Evolutionary conservation across 2,797 vertebrate genomes (phyloP).

Genomic region (Microchirus variegatus): DNA sequence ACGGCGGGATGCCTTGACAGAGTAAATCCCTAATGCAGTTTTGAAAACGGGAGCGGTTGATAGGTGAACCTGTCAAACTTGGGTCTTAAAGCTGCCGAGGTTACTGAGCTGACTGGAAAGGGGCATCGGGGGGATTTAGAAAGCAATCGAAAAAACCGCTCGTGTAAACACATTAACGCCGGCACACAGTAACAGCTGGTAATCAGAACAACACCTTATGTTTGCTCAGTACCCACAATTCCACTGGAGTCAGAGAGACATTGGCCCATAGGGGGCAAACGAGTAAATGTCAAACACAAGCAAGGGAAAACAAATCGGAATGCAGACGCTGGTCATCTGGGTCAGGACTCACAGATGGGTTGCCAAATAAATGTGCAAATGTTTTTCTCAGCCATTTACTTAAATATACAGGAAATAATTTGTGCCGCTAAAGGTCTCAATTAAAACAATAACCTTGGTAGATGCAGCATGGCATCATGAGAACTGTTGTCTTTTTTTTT

Average conservation of each 20-base stretch:
- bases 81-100: conserved; percentile 2
- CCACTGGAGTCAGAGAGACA: conserved; percentile 45
- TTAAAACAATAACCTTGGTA: no score
- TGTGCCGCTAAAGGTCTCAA: no score
- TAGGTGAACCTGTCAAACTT: conserved; percentile 30
- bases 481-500: no score
- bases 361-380: no score
- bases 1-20: conserved; percentile 48
- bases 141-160: conserved; percentile 29
- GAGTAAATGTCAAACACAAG: conserved; percentile 42
- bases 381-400: no score
- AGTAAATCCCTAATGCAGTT: conserved; percentile 46
- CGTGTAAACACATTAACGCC: conserved; percentile 1
- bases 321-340: background rate
- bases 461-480: no score
- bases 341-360: no score
- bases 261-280: conserved; percentile 17
- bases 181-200: conserved; percentile 22
- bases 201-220: conserved; percentile 42
- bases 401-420: no score
- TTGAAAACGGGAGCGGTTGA: conserved; percentile 19
- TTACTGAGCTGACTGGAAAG: conserved; percentile 22
- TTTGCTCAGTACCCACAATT: conserved; percentile 70
- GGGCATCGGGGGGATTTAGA: conserved; percentile 1
- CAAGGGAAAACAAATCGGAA: background rate